A percentile compares a stretch with the other conserved stretches of the same genome.
phyloP scores from a whole-genome alignment of 2,888 invertebrate species.

The Yponomeuta sedellus region DNA sequence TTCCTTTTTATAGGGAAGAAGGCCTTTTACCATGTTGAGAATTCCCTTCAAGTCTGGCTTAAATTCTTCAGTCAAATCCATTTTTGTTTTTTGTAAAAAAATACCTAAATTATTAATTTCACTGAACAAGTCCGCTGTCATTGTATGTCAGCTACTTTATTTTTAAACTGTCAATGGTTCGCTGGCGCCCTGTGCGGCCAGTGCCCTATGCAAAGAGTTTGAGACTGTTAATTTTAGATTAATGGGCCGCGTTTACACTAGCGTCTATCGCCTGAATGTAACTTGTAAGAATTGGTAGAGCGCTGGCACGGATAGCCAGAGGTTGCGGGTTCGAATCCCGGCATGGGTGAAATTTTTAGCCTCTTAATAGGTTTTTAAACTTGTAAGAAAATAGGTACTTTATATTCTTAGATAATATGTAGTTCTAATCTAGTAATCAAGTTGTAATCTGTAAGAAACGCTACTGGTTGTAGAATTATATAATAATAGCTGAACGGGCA shows the following conservation, averaged over 20 bases:
- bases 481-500: no score
- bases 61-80: conserved; percentile 64
- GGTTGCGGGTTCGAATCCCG: no score
- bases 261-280: no score
- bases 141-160: conserved; percentile 52
- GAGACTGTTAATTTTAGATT: conserved; percentile 16
- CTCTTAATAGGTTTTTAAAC: no score
- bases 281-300: no score
- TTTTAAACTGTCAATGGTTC: conserved; percentile 39
- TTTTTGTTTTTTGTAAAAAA: conserved; percentile 27
- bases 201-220: conserved; percentile 52
- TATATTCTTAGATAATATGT: no score
- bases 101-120: conserved; percentile 32
- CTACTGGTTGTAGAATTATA: no score
- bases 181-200: conserved; percentile 46
- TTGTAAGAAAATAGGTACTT: no score
- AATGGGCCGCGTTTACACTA: background rate
- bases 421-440: no score
- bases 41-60: conserved; percentile 61
- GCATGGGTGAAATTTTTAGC: no score
- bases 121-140: conserved; percentile 57
- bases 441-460: no score
- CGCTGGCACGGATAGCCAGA: no score
- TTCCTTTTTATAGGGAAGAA: conserved; percentile 56
- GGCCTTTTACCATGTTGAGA: conserved; percentile 49